A percentile compares a stretch with the other conserved stretches of the same genome.
phyloP scores from a whole-genome alignment of 2,113 vertebrate genomes.

The Meriones unguiculatus region DNA sequence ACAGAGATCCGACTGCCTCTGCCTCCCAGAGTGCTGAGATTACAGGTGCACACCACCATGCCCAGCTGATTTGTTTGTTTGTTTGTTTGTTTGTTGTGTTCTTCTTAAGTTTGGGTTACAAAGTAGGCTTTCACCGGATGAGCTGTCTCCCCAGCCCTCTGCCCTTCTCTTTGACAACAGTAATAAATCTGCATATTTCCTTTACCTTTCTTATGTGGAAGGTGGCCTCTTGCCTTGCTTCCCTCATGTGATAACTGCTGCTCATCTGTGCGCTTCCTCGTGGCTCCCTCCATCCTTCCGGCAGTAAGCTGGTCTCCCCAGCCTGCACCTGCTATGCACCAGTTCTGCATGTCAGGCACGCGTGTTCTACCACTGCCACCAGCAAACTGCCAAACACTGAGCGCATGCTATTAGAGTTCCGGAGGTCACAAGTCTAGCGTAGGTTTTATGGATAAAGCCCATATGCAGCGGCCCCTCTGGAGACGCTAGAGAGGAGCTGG shows the following conservation, averaged over 20 bases:
- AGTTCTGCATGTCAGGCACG: not conserved
- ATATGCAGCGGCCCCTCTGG: not conserved
- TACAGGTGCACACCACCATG: no score
- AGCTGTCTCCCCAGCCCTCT: not conserved
- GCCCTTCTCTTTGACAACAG: not conserved
- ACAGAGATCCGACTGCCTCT: no score
- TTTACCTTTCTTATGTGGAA: not conserved
- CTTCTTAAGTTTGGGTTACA: not conserved
- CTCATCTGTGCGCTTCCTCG: not conserved
- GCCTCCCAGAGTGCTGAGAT: no score
- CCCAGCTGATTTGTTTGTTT: no score
- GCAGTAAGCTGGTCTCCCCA: not conserved
- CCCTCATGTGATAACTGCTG: fast-evolving
- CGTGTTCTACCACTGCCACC: not conserved
- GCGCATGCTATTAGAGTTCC: not conserved
- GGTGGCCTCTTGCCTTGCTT: not conserved
- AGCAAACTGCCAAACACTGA: not conserved
- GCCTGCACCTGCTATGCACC: not conserved
- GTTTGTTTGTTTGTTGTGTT: no score
- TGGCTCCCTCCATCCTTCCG: no score
- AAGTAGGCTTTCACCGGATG: not conserved
- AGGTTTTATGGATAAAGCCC: not conserved
- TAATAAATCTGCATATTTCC: not conserved
- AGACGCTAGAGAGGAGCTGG: no score
- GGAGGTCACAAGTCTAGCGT: not conserved